Conservation (phyloP, 1,140 invertebrate species). For the Conus ventricosus region DNA sequence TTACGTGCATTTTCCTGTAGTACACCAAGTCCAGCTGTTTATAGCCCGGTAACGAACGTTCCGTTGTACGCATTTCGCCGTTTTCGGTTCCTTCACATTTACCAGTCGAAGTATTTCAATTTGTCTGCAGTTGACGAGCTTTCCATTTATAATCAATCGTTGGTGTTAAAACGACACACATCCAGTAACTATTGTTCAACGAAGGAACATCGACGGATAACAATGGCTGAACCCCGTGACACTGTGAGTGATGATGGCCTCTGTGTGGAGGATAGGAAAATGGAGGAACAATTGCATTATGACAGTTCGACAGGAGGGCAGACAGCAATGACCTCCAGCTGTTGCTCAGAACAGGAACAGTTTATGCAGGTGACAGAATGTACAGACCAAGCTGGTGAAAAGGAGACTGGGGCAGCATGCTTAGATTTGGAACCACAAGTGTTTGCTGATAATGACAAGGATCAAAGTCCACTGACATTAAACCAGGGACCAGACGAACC, state of each 20-base stretch:
- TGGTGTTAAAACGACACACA: no score
- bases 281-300: neutral
- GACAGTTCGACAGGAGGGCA: neutral
- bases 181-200: neutral
- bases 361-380: neutral
- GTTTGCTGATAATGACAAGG: no score
- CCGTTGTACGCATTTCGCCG: no score
- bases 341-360: neutral
- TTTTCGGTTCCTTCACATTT: no score
- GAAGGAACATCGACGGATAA: neutral
- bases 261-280: neutral
- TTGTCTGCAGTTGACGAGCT: no score
- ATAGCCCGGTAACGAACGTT: no score
- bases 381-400: no score
- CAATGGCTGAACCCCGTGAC: neutral
- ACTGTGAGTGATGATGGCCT: neutral
- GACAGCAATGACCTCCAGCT: neutral
- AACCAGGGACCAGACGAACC: neutral
- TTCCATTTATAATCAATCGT: no score
- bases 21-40: no score
- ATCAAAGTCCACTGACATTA: neutral
- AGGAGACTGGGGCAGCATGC: neutral
- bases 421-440: no score
- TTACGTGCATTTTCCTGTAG: no score
- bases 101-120: no score